Evolutionary conservation across 1,140 invertebrate genomes (phyloP), one percentile per base, ranked within the genome.

Genomic region (Bombus cullumanus): DNA sequence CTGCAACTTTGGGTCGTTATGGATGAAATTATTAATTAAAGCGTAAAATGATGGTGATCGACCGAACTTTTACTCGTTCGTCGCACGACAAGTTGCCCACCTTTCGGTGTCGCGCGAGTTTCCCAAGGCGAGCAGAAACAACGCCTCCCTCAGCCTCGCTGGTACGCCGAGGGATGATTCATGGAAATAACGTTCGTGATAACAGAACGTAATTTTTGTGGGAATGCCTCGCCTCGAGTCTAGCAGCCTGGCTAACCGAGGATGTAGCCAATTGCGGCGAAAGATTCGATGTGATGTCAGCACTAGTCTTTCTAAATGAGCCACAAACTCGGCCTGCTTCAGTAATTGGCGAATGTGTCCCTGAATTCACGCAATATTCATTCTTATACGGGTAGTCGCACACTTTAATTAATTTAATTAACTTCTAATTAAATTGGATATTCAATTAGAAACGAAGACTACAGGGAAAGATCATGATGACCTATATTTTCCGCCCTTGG

Each of bases 281-380:
- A 92, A 92, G 59, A 92, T 85, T 87, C 78, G 62, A 68, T 91
- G 87, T 75, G 90, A 91, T 37, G 81, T 89, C 18, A 94, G 37
- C 22, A 53, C 47, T 53, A 53, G 47, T 22, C 86, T 86, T 72
- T 95, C 95, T 82, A 95, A 89, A 69, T 95, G 93, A 39, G 93
- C 92, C 22, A 95, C 90, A 76, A 95, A 94, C 68, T 95, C 94
- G 0, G 94, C 93, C 82, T 95, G 94, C 86, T 95, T 95, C 74
- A 94, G 86, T 12, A 95, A 88, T 69, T 93, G 88, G 81, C 93
- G 93, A 79, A 94, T 89, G 59, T 93, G 92, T 8, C 95, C 94
- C 82, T 94, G 92, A 86, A 90, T n/a, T 34, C 53, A 57, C 37
- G 39, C 31, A n/a, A 39, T 73, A 22, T 34, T 22, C 64, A 25